Base-by-base conservation (phyloP, 2,113 vertebrate species). In the Bambusicola thoracicus region DNA sequence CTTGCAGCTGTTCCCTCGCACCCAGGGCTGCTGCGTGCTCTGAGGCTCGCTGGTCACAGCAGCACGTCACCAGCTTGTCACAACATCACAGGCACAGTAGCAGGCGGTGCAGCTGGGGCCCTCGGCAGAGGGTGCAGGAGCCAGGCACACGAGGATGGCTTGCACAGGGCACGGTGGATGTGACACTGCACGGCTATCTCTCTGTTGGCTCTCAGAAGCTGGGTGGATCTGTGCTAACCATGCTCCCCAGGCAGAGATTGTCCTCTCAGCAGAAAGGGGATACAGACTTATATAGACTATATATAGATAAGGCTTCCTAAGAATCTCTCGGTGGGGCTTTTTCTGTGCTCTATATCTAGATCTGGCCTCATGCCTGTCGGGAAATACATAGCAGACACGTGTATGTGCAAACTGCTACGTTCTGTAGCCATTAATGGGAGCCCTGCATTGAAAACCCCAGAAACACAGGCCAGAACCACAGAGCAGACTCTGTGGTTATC, bases 251-350 rank as follows among this genome's bases (percentile, higher is more conserved):
- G 56, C 92, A 83, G 79, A 77, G 55, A 30, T 2, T 81, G 61
- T 70, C 55, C 73, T 75, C 80, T 67, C 90, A 83, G 90, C 90
- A 90, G 96, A 92, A 96, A 95, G 83, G 32, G 69, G 85, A 95
- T 84, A 91, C 92, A 83, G 49, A 74, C 85, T 63, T 63, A 67
- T 21, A 91, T 8, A 46, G 80, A 25, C 93, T 96, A 96, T 95
- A 92, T 96, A 96, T 96, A 96, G 96, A 90, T 56, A 81, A 96
- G 77, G 85, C 90, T 96, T 96, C 92, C 93, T 81, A 94, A 92
- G 93, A 96, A 95, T 96, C 90, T 96, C 92, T 68, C 2, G 1
- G 59, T 18, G 51, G 76, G 38, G 17, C 46, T 81, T 81, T 58
- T 78, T 92, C 76, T 93, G 76, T 72, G 80, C 56, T 92, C 90